Evolutionary conservation across 35 echinoderm and acorn worm genomes (phyloP).

Genomic region (Apostichopus japonicus): DNA sequence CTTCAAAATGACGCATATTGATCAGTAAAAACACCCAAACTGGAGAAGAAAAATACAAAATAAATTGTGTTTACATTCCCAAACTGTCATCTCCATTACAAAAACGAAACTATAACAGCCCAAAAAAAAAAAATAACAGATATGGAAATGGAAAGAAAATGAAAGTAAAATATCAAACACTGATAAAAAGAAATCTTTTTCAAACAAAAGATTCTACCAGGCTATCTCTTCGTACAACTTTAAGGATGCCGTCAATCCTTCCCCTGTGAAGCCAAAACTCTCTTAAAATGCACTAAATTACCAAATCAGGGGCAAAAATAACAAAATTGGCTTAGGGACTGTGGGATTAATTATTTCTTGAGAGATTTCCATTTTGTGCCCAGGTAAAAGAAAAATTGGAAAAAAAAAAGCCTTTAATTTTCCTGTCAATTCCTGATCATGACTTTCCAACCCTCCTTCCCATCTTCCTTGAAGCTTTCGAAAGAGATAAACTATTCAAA

Average conservation of each 20-base stretch:
- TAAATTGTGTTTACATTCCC: too few relatives aligned
- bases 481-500: neutral
- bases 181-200: neutral
- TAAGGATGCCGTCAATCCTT: neutral
- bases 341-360: constrained; percentile 47
- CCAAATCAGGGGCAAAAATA: constrained; percentile 54
- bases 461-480: constrained; percentile 6
- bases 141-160: neutral
- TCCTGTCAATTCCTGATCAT: constrained; percentile 30
- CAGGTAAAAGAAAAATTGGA: neutral
- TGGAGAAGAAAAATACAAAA: too few relatives aligned
- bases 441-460: neutral
- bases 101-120: neutral
- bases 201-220: neutral
- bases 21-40: too few relatives aligned
- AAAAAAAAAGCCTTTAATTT: constrained; percentile 16
- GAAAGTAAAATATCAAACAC: neutral
- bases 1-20: too few relatives aligned
- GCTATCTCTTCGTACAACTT: neutral
- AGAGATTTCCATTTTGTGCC: constrained; percentile 15
- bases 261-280: neutral
- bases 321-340: constrained; percentile 43
- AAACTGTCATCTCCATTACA: neutral
- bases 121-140: neutral
- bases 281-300: constrained; percentile 46